phyloP scores from a whole-genome alignment of 2,888 invertebrate species.

The Andrena marginata region DNA sequence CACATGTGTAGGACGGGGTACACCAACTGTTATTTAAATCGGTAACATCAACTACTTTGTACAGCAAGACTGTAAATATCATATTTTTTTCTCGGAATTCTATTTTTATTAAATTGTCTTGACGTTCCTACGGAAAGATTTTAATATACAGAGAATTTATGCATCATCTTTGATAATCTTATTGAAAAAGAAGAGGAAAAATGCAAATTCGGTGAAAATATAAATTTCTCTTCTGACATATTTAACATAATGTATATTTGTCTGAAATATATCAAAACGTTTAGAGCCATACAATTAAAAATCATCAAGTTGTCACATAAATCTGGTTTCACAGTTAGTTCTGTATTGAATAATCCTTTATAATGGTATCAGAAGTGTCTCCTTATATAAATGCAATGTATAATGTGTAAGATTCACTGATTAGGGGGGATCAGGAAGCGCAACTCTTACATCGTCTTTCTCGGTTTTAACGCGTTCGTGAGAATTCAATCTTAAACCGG shows the following conservation, averaged over 20 bases:
- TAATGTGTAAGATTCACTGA: slow-evolving; percentile 44
- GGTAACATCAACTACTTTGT: background rate
- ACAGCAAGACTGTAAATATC: background rate
- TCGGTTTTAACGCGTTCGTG: background rate
- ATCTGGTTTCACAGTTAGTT: too few species aligned
- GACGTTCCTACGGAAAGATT: background rate
- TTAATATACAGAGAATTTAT: background rate
- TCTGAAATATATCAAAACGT: background rate
- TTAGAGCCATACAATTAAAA: background rate
- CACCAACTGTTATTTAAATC: slow-evolving; percentile 25
- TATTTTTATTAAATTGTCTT: slow-evolving; percentile 4
- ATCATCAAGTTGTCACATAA: too few species aligned
- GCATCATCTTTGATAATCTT: background rate
- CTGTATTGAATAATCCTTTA: background rate
- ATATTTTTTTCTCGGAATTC: slow-evolving; percentile 4
- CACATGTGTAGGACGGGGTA: slow-evolving; percentile 28
- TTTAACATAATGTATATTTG: background rate
- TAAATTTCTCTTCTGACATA: too few species aligned
- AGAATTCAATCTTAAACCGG: background rate
- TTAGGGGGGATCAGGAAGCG: background rate
- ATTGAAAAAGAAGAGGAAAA: background rate
- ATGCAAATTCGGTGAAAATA: background rate
- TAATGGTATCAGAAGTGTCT: background rate
- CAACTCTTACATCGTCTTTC: slow-evolving; percentile 5
- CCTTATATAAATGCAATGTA: slow-evolving; percentile 20